These are phyloP conservation scores for Pygmarrhopalites habei DNA, from an alignment of 1,140 invertebrate genomes.

Conservation along the genomic window DNA sequence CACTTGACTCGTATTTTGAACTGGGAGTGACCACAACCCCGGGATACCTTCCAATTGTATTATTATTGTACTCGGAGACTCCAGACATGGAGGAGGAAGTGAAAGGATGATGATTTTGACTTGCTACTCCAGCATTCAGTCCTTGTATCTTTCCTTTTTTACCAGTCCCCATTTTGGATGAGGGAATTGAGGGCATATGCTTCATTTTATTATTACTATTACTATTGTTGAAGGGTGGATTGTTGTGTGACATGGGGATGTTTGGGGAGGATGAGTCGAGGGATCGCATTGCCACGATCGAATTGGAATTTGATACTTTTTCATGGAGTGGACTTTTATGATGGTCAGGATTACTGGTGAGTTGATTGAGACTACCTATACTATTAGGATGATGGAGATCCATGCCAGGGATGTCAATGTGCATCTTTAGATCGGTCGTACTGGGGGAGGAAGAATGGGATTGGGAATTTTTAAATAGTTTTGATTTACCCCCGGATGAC, in stretches of 20 bases:
- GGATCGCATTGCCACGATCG: background rate
- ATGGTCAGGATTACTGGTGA: background rate
- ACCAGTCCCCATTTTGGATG: background rate
- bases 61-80: background rate
- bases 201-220: conserved; percentile 4
- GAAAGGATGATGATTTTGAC: conserved; percentile 55
- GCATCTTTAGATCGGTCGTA: conserved; percentile 6
- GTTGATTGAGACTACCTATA: background rate
- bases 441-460: background rate
- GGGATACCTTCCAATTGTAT: too few species aligned
- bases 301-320: conserved; percentile 24
- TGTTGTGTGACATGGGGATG: too few species aligned
- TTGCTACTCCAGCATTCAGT: conserved; percentile 59
- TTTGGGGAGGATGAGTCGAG: conserved; percentile 14
- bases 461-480: background rate
- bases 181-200: background rate
- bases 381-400: conserved; percentile 22
- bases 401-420: conserved; percentile 8
- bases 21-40: too few species aligned
- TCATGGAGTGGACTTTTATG: conserved; percentile 32
- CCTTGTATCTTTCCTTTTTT: background rate
- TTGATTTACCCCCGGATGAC: too few species aligned
- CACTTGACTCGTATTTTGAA: conserved; percentile 13
- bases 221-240: too few species aligned
- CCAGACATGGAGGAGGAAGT: conserved; percentile 41